phyloP scores from a whole-genome alignment of 92 coral and sea anemone genomes.

The Parazoanthus atlanticus region DNA sequence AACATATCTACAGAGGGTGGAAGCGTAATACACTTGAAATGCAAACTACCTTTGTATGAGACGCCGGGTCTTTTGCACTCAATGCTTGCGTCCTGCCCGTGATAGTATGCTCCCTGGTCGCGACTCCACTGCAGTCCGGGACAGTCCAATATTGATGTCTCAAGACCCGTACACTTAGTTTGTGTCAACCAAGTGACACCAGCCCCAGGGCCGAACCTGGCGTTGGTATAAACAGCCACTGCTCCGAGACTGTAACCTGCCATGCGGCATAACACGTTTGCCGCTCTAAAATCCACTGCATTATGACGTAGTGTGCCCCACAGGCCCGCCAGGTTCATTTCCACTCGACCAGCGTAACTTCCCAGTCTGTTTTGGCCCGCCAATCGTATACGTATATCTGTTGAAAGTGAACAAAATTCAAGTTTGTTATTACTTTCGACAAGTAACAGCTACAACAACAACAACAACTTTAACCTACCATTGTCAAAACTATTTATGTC shows the following conservation, averaged over 20 bases:
- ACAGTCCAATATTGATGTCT: conserved; percentile 10
- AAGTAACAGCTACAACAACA: too few species aligned
- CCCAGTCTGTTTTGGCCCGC: neutral
- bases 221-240: neutral
- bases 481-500: too few species aligned
- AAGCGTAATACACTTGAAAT: neutral
- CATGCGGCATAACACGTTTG: conserved; percentile 25
- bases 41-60: neutral
- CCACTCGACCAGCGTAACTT: conserved; percentile 12
- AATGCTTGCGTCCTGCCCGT: neutral
- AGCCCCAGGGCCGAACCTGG: conserved; percentile 9
- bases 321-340: conserved; percentile 31
- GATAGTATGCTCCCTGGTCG: neutral
- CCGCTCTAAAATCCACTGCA: neutral
- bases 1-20: neutral
- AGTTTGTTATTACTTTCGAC: too few species aligned
- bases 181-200: neutral
- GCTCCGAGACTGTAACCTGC: conserved; percentile 17
- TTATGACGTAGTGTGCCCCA: conserved; percentile 17
- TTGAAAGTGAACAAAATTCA: neutral
- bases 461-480: too few species aligned
- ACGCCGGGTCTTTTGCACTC: conserved; percentile 7
- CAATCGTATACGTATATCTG: conserved; percentile 1
- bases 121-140: conserved; percentile 5
- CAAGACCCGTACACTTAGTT: neutral